Conservation (phyloP, 2,113 vertebrate genomes). For the Oncorhynchus gorbuscha region DNA sequence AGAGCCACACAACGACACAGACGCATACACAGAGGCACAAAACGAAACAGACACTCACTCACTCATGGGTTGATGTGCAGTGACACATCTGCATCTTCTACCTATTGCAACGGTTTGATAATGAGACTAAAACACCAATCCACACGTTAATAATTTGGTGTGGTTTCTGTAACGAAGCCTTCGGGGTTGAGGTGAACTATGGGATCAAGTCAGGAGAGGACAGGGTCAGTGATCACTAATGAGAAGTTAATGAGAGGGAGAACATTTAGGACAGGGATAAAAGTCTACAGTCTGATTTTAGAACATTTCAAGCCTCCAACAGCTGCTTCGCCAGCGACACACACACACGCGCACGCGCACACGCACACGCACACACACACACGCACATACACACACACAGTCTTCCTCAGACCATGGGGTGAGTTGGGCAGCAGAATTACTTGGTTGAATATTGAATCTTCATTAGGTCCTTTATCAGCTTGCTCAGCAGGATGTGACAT, state of each 20-base stretch:
- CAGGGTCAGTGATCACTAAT: too few species aligned
- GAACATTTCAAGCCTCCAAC: too few species aligned
- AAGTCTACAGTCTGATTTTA: too few species aligned
- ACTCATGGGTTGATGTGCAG: too few species aligned
- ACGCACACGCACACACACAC: neutral
- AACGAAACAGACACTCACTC: too few species aligned
- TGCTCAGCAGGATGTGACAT: constrained; percentile 24
- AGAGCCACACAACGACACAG: neutral
- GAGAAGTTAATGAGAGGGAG: too few species aligned
- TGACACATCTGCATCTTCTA: too few species aligned
- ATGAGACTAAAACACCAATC: neutral
- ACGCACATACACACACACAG: neutral
- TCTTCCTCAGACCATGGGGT: constrained; percentile 85
- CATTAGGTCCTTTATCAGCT: constrained; percentile 13
- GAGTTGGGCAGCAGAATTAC: constrained; percentile 67
- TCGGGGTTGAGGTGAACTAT: too few species aligned
- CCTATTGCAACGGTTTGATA: neutral
- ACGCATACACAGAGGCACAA: neutral
- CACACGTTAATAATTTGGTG: too few species aligned
- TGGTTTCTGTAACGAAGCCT: too few species aligned
- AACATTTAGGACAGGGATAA: too few species aligned
- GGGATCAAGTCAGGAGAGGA: too few species aligned
- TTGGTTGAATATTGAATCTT: constrained; percentile 22
- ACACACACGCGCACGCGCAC: neutral
- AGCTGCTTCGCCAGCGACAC: neutral